Conservation (phyloP, 1,140 invertebrate species). For the Drosophila pruinosa region DNA sequence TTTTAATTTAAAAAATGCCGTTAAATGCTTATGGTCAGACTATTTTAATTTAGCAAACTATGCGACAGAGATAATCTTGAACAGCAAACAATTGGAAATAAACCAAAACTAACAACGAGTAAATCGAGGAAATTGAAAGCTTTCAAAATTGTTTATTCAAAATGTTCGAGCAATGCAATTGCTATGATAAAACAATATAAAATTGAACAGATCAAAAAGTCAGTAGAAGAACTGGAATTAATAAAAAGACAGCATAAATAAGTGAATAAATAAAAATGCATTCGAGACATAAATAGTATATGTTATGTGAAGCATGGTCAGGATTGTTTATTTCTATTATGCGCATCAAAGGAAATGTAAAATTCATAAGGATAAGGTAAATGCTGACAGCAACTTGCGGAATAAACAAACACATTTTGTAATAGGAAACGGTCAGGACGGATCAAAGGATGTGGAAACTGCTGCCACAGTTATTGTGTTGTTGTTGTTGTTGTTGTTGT, state of each 20-base stretch:
- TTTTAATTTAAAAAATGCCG: too few relatives aligned
- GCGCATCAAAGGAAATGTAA: slow-evolving; percentile 10
- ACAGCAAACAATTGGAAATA: background rate
- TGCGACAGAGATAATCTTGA: too few relatives aligned
- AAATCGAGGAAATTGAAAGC: background rate
- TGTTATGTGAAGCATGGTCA: background rate
- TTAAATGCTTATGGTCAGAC: too few relatives aligned
- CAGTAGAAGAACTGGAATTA: background rate
- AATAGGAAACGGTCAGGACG: slow-evolving; percentile 32
- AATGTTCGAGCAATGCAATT: too few relatives aligned
- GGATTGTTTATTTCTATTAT: slow-evolving; percentile 8
- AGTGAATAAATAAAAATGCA: background rate
- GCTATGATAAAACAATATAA: too few relatives aligned
- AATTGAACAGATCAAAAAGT: background rate
- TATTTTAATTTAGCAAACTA: too few relatives aligned
- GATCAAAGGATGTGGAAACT: slow-evolving; percentile 31
- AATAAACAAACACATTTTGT: slow-evolving; percentile 47
- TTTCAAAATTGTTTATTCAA: background rate
- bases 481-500: slow-evolving; percentile 15
- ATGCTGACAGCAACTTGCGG: slow-evolving; percentile 27
- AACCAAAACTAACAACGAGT: background rate
- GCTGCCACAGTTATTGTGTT: slow-evolving; percentile 15
- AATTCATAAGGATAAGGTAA: slow-evolving; percentile 38
- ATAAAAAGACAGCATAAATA: background rate
- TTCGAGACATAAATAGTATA: background rate